Base-by-base conservation (phyloP, 2,888 invertebrate genomes). In the Chrysolina oricalcia region DNA sequence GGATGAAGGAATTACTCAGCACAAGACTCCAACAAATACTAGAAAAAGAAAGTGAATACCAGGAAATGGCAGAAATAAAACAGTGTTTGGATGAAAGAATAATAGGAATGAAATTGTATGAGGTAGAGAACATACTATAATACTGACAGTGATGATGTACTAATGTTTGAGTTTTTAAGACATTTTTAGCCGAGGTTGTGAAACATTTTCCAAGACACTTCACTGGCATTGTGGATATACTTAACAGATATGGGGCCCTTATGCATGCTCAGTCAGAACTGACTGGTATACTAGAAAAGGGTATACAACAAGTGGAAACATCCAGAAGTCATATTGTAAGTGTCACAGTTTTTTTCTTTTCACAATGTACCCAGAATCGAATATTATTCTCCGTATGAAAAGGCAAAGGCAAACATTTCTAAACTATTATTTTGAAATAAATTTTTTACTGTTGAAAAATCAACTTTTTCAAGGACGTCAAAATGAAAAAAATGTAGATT, bases 261-360 rank as follows among this genome's bases (percentile, higher is more conserved):
- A 68, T 73, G 4, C 70, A 70, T 6, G 78, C 81, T 27, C 70
- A 74, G 66, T 73, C 74, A 1, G 72, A 74, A 40, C 53, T 81
- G 59, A 74, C 53, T 15, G 68, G 62, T 17, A 74, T 73, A 13
- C 80, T 80, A 46, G 73, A 77, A 65, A 46, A 65, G 0, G 76
- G 75, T 27, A 68, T 78, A 62, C 63, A 74, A n/a, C 75, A 71
- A 66, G 48, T 80, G 15, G 78, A 78, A 40, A 73, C 72, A 10
- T 72, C 74, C 2, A 79, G 76, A 74, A 69, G 17, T 9, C 76
- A 78, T 69, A 59, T 80, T 75, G 81, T 81, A 71, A 78, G 74
- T 69, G 50, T n/a, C 48, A 19, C 63, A 13, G n/a, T 2, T 53
- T 19, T 19, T 53, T 15, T n/a, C 5, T 35, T 35, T 35, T 35